Percentiles rank a stretch among this genome's conserved stretches.
Evolutionary conservation across 1,140 invertebrate species (phyloP).

Genomic region (Halictus rubicundus): DNA sequence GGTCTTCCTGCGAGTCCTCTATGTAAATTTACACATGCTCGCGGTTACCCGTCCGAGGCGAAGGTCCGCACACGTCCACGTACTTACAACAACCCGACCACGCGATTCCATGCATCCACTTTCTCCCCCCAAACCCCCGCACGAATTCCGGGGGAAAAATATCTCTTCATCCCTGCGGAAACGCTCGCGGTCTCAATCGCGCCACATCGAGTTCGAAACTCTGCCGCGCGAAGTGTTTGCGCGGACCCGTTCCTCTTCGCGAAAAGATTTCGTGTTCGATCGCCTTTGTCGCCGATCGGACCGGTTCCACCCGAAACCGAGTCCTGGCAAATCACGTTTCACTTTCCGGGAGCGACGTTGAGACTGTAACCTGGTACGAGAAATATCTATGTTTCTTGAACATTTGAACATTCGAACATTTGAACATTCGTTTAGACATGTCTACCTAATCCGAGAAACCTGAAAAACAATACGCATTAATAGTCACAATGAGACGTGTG

Average conservation of each 20-base stretch:
- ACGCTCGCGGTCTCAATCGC: slow-evolving; percentile 6
- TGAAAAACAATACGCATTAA: no score
- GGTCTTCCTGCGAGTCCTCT: slow-evolving; percentile 56
- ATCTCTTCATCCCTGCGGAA: slow-evolving; percentile 27
- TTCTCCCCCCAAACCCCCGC: slow-evolving; percentile 16
- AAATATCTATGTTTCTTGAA: no score
- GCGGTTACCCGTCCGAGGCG: slow-evolving; percentile 47
- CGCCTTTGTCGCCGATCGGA: slow-evolving; percentile 10
- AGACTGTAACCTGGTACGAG: no score
- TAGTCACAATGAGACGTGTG: no score
- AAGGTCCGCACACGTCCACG: slow-evolving; percentile 40
- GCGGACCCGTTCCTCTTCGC: no score
- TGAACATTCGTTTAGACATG: no score
- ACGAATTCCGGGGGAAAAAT: slow-evolving; percentile 34
- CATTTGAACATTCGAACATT: no score
- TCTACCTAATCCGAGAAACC: no score
- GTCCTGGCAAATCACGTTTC: not conserved
- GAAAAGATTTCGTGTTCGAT: slow-evolving; percentile 5
- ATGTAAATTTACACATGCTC: slow-evolving; percentile 68
- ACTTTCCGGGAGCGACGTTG: not conserved
- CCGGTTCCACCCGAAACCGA: not conserved
- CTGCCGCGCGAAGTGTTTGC: not conserved
- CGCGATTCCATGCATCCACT: slow-evolving; percentile 28
- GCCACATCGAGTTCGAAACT: slow-evolving; percentile 4
- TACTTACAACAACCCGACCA: slow-evolving; percentile 7